A percentile compares a stretch with the other conserved stretches of the same genome.
Conservation (phyloP, 2,113 vertebrate species). For the Eptesicus fuscus region DNA sequence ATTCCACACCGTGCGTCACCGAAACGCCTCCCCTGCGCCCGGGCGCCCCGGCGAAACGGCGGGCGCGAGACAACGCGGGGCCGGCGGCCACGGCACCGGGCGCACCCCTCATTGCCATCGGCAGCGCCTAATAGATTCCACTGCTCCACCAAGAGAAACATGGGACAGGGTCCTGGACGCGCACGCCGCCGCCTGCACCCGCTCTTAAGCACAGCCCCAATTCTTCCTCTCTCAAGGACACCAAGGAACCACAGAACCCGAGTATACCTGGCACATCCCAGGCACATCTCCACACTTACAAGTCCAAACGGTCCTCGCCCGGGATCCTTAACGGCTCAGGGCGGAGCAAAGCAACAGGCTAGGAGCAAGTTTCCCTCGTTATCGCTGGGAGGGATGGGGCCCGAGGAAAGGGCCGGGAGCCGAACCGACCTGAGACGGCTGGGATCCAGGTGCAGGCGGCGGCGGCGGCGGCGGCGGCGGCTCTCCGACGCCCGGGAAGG, state of each 20-base stretch:
- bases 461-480: background rate
- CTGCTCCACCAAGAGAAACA: too few relatives aligned
- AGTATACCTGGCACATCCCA: background rate
- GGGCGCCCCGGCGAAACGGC: background rate
- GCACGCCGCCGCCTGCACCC: background rate
- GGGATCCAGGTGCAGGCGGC: background rate
- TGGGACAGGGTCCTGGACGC: background rate
- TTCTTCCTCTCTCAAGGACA: background rate
- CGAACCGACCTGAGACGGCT: slow-evolving; percentile 51
- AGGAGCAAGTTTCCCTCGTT: background rate
- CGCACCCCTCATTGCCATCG: background rate
- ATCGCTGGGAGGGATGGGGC: background rate
- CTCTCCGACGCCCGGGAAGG: background rate
- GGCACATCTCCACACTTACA: background rate
- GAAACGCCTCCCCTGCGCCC: background rate
- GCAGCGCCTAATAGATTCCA: background rate
- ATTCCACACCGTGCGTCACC: background rate
- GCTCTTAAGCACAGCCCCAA: background rate
- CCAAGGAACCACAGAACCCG: background rate
- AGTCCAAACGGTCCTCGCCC: background rate
- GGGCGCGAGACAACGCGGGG: background rate
- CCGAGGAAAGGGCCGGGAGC: background rate
- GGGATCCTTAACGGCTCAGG: background rate
- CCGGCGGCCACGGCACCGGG: background rate
- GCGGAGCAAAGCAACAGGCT: background rate